Evolutionary conservation across 2,113 vertebrate genomes (phyloP).

Genomic region (Ranitomeya imitator): DNA sequence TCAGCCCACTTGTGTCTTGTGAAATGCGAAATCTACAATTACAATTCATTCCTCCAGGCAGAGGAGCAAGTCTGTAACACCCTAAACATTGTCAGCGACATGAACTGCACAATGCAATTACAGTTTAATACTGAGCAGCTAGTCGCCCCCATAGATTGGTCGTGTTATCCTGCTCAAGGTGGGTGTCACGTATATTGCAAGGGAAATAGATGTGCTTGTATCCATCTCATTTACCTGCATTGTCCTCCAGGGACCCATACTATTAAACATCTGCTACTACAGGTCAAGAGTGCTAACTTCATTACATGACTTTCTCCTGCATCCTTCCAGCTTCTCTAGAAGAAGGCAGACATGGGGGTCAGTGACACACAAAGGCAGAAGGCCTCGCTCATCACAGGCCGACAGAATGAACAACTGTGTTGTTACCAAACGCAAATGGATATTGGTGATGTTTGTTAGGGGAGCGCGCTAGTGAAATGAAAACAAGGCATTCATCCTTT

Average conservation of each 20-base stretch:
- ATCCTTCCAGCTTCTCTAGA: slow-evolving; percentile 64
- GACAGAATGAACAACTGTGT: slow-evolving; percentile 54
- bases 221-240: slow-evolving; percentile 71
- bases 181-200: slow-evolving; percentile 60
- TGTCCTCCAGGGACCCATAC: slow-evolving; percentile 64
- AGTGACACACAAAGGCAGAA: slow-evolving; percentile 64
- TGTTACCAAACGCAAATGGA: slow-evolving; percentile 57
- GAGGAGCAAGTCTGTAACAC: not conserved
- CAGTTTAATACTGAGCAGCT: slow-evolving; percentile 27
- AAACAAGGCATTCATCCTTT: slow-evolving; percentile 60
- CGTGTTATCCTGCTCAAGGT: slow-evolving; percentile 60
- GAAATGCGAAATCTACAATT: slow-evolving; percentile 52
- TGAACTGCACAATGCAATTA: slow-evolving; percentile 56
- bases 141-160: slow-evolving; percentile 61
- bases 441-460: slow-evolving; percentile 46
- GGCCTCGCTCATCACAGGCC: slow-evolving; percentile 63
- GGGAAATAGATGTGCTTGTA: slow-evolving; percentile 63
- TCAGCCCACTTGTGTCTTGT: slow-evolving; percentile 53
- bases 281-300: slow-evolving; percentile 70
- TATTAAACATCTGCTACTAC: slow-evolving; percentile 67
- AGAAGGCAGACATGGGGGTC: slow-evolving; percentile 56
- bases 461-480: slow-evolving; percentile 13
- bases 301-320: slow-evolving; percentile 69
- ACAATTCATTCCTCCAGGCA: not conserved
- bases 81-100: slow-evolving; percentile 27